Evolutionary conservation across 2,888 invertebrate species (phyloP).

Genomic region (Malthinus seriepunctatus): DNA sequence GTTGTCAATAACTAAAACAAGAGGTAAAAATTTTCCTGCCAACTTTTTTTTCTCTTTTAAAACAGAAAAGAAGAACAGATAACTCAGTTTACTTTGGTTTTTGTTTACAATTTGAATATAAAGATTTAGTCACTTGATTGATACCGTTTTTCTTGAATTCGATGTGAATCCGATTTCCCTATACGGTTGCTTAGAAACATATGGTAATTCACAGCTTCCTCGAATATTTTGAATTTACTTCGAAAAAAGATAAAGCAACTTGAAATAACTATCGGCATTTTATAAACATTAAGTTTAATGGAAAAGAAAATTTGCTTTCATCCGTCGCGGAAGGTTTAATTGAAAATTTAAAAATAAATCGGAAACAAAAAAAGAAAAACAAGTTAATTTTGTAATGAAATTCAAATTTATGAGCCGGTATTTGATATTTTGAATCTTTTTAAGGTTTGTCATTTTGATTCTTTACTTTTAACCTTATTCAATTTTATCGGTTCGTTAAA

Average conservation of each 20-base stretch:
- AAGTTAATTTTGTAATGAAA: neutral
- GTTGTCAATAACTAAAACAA: slow-evolving; percentile 29
- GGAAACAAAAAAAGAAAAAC: neutral
- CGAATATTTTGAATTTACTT: slow-evolving; percentile 18
- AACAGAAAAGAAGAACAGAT: slow-evolving; percentile 6
- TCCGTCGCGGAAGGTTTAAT: neutral
- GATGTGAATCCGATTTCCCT: slow-evolving; percentile 22
- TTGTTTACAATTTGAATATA: slow-evolving; percentile 29
- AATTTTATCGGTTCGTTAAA: slow-evolving; percentile 2
- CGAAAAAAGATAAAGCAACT: slow-evolving; percentile 11
- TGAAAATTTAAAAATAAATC: neutral
- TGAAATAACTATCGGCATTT: slow-evolving; percentile 8
- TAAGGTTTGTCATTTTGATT: neutral
- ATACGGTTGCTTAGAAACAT: slow-evolving; percentile 20
- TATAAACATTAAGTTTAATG: neutral
- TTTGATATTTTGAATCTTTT: slow-evolving; percentile 3
- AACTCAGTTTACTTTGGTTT: slow-evolving; percentile 13
- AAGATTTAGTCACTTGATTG: slow-evolving; percentile 19
- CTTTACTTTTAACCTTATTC: neutral
- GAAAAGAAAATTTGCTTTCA: neutral
- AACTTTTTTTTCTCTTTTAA: slow-evolving; percentile 16
- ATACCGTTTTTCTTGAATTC: slow-evolving; percentile 20
- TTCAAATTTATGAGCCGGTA: neutral
- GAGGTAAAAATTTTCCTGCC: slow-evolving; percentile 15
- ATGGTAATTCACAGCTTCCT: slow-evolving; percentile 12